Conservation (phyloP, 35 echinoderm and acorn worm genomes). For the Ophiothrix spiculata region DNA sequence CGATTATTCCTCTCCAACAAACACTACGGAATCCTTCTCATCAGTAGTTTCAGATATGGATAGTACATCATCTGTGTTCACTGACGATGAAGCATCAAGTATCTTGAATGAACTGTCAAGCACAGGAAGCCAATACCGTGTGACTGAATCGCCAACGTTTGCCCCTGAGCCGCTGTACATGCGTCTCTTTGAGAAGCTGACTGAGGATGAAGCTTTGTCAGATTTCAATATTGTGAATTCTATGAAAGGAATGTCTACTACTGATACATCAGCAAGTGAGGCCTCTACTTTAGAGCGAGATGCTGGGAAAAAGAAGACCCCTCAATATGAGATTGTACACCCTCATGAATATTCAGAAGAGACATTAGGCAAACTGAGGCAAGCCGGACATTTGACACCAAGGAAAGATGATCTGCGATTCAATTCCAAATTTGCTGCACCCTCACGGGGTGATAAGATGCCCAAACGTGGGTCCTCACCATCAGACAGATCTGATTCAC, state of each 20-base stretch:
- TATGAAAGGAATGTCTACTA: neutral
- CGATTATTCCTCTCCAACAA: neutral
- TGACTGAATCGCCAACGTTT: neutral
- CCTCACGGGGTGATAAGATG: too few relatives aligned
- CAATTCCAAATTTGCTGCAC: too few relatives aligned
- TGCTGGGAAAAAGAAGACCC: neutral
- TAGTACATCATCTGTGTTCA: slow-evolving; percentile 19
- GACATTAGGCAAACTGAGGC: neutral
- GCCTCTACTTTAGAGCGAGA: neutral
- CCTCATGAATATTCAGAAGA: neutral
- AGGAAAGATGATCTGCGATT: too few relatives aligned
- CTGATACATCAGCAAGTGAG: neutral
- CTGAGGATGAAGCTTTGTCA: neutral
- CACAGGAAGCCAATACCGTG: too few relatives aligned
- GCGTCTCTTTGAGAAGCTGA: neutral
- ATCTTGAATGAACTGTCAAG: neutral
- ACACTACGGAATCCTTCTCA: neutral
- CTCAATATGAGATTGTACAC: neutral
- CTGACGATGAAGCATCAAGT: neutral
- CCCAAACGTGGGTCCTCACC: too few relatives aligned
- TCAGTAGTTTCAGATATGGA: neutral
- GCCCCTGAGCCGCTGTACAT: neutral
- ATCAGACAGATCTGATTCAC: too few relatives aligned
- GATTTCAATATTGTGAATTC: neutral
- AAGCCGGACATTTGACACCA: neutral